phyloP scores from a whole-genome alignment of 2,113 vertebrate species.

The Pholis gunnellus region DNA sequence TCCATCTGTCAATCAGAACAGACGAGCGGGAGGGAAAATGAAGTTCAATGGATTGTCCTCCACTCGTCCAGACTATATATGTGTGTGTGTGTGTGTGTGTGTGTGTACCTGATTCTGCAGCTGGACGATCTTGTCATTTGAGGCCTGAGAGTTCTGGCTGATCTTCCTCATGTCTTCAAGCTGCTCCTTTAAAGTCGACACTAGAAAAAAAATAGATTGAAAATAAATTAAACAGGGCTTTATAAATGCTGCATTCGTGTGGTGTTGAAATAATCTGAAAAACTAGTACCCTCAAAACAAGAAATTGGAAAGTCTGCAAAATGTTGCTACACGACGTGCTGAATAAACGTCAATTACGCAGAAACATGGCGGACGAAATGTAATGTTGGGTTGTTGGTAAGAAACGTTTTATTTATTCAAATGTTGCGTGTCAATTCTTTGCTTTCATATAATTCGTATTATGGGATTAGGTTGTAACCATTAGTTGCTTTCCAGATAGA shows the following conservation, averaged over 20 bases:
- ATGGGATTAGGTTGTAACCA: not conserved
- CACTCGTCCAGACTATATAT: not conserved
- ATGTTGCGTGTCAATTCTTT: not conserved
- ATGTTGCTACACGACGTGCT: not conserved
- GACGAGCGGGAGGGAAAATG: not conserved
- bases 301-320: not conserved
- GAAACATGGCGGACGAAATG: not conserved
- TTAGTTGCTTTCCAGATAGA: not conserved
- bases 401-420: not conserved
- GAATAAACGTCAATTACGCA: not conserved
- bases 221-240: not conserved
- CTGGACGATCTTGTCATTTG: slow-evolving; percentile 93
- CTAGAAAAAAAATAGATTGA: slow-evolving; percentile 79
- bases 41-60: not conserved
- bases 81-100: not conserved
- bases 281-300: not conserved
- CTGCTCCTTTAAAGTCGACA: slow-evolving; percentile 96
- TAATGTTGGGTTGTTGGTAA: not conserved
- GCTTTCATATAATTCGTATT: not conserved
- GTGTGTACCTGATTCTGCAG: slow-evolving; percentile 92
- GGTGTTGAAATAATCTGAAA: not conserved
- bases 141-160: slow-evolving; percentile 94
- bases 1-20: slow-evolving; percentile 85
- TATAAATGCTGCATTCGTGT: not conserved
- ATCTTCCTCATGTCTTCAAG: slow-evolving; percentile 96